Base-by-base conservation (phyloP, 2,797 vertebrate genomes). In the Botia kubotai region DNA sequence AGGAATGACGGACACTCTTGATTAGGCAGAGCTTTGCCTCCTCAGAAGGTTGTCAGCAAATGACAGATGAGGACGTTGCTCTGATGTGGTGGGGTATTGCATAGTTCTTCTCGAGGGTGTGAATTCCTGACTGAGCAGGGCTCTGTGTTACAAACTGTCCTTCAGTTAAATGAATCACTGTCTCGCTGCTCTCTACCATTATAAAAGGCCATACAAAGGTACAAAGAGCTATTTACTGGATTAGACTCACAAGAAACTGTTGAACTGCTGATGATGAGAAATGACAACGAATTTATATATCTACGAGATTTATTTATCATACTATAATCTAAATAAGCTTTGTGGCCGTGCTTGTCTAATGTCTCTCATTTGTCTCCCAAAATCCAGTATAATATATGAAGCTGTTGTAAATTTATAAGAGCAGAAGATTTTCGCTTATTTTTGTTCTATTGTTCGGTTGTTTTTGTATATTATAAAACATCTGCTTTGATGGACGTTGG, bases 41-140 rank as follows among this genome's bases (percentile, higher is more conserved):
- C 81, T 66, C 81, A 79, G 84, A 75, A 87, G 76, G 78, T 73
- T 84, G 87, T 81, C 46, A 67, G 58, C 82, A 55, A 81, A 81
- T 86, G 86, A 72, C 63, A 76, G 79, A 86, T 81, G 75, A 67
- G 52, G 62, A 46, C 48, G 57, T 68, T 71, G 55, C 75, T 75
- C 74, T 81, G 52, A 75, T 87, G 83, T 84, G 79, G 48, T 65
- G 68, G 75, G 65, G 77, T 85, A 73, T 80, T 79, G 66, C 74
- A 46, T 72, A 79, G 67, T 71, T 85, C 65, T 71, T 87, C 84
- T 77, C 70, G 74, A 89, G 83, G 81, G 82, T 72, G 73, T 17
- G 57, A 63, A 72, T 36, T 60, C 57, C 86, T 77, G 67, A 69
- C 58, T 58, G 62, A 77, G 63, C 33, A 67, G 62, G 53, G 78